Conservation (phyloP, 2,888 invertebrate species). For the Dioctria linearis region DNA sequence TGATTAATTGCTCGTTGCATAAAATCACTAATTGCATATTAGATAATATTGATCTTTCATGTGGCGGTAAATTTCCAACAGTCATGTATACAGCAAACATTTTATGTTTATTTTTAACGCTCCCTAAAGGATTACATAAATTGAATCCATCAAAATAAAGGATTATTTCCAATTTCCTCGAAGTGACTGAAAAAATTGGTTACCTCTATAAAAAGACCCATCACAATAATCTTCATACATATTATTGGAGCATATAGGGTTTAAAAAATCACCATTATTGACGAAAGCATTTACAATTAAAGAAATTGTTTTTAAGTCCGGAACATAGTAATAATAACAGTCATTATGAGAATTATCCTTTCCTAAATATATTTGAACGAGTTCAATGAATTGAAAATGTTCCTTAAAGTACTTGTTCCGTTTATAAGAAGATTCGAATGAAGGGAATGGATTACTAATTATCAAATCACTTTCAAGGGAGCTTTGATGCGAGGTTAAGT, state of each 20-base stretch:
- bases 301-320: background rate
- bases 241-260: background rate
- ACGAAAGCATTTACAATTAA: background rate
- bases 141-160: background rate
- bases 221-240: background rate
- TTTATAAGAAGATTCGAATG: background rate
- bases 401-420: background rate
- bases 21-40: background rate
- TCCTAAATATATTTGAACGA: background rate
- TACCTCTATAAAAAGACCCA: background rate
- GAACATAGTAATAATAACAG: background rate
- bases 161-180: background rate
- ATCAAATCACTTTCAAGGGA: too few species aligned
- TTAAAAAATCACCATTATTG: too few species aligned
- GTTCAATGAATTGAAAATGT: background rate
- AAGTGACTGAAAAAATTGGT: background rate
- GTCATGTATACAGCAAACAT: background rate
- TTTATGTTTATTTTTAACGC: background rate
- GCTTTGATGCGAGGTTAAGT: too few species aligned
- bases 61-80: background rate
- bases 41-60: background rate
- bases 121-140: conserved; percentile 1
- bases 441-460: too few species aligned
- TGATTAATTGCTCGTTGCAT: background rate
- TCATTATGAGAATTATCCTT: background rate